phyloP scores from a whole-genome alignment of 1,140 invertebrate species.

The Drosophila grimshawi region DNA sequence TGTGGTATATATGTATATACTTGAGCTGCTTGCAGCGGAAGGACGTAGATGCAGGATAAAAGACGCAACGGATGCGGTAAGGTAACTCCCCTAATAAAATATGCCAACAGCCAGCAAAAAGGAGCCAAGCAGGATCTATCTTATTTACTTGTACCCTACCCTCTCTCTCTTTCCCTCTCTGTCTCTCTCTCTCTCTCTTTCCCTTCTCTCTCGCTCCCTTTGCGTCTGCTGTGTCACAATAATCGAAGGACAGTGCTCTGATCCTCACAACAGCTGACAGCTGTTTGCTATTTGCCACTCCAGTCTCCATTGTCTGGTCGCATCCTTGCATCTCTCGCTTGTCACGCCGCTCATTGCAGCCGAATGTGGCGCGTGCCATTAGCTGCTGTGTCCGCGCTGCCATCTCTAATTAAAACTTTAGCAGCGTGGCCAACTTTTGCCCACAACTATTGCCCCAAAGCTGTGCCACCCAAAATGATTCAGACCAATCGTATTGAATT shows the following conservation, averaged over 20 bases:
- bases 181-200: not conserved
- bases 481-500: not conserved
- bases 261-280: slow-evolving; percentile 77
- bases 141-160: slow-evolving; percentile 7
- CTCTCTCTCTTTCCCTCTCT: not conserved
- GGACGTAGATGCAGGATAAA: slow-evolving; percentile 46
- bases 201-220: not conserved
- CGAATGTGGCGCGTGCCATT: slow-evolving; percentile 60
- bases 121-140: slow-evolving; percentile 57
- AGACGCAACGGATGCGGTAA: slow-evolving; percentile 61
- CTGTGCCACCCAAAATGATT: not conserved
- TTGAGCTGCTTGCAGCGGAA: slow-evolving; percentile 36
- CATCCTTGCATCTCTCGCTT: slow-evolving; percentile 8
- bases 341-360: not conserved
- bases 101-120: slow-evolving; percentile 35
- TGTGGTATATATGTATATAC: slow-evolving; percentile 9
- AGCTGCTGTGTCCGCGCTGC: slow-evolving; percentile 19
- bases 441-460: not conserved
- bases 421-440: slow-evolving; percentile 5
- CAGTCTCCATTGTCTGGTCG: not conserved
- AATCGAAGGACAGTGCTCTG: slow-evolving; percentile 37
- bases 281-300: slow-evolving; percentile 46
- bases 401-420: slow-evolving; percentile 22
- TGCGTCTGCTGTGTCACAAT: slow-evolving; percentile 42
- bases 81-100: slow-evolving; percentile 79